These are phyloP conservation scores for Peromyscus nudipes DNA, from an alignment of 2,797 vertebrate genomes.

Conservation along the genomic window DNA sequence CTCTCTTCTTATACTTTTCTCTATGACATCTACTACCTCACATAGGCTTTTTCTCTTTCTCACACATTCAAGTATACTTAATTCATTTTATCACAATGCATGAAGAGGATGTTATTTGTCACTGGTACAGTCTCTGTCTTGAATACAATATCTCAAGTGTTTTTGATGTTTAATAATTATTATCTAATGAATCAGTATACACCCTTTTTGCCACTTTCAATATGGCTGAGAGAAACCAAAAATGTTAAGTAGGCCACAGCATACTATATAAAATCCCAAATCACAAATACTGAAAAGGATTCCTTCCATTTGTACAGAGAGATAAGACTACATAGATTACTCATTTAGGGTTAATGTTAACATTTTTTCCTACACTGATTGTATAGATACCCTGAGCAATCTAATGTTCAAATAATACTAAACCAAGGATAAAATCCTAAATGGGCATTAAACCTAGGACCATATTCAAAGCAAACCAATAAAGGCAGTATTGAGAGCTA, in stretches of 20 bases:
- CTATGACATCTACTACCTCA: not conserved
- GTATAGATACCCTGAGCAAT: not conserved
- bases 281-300: not conserved
- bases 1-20: not conserved
- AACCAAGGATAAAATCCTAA: not conserved
- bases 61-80: not conserved
- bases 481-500: not conserved
- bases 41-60: not conserved
- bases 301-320: not conserved
- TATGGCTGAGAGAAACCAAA: not conserved
- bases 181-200: not conserved
- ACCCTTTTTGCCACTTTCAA: conserved; percentile 20
- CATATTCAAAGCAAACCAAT: conserved; percentile 32
- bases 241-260: not conserved
- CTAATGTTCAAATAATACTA: conserved; percentile 1
- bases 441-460: not conserved
- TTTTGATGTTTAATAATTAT: not conserved
- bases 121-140: not conserved
- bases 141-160: not conserved
- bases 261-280: not conserved
- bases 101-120: not conserved
- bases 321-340: not conserved
- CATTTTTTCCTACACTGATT: not conserved
- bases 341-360: not conserved
- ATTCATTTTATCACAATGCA: conserved; percentile 17